A percentile compares a stretch with the other conserved stretches of the same genome.
Conservation (phyloP, 2,113 vertebrate genomes). For the Prunella himalayana region DNA sequence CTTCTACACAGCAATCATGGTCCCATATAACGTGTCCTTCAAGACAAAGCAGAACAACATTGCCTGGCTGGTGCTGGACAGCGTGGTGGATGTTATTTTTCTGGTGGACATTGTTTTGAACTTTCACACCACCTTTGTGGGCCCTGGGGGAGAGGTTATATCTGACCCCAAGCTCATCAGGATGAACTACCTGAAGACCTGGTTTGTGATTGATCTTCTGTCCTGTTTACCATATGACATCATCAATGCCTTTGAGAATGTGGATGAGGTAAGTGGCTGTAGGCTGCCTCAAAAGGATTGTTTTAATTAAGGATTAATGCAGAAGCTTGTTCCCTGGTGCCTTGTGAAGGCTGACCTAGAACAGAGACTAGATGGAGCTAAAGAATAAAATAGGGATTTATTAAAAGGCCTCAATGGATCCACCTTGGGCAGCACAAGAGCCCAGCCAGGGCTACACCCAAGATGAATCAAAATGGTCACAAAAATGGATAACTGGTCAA, state of each 20-base stretch:
- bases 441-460: neutral
- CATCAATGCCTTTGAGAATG: conserved; percentile 99
- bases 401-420: neutral
- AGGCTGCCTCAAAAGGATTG: neutral
- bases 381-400: neutral
- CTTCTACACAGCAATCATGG: conserved; percentile 98
- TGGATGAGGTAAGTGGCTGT: conserved; percentile 86
- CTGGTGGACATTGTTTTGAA: conserved; percentile 97
- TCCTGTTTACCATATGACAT: conserved; percentile 99
- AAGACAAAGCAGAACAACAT: conserved; percentile 98
- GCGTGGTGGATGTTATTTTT: conserved; percentile 97
- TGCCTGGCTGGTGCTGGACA: conserved; percentile 96
- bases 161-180: conserved; percentile 95
- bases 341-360: neutral
- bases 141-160: conserved; percentile 96
- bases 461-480: neutral
- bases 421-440: neutral
- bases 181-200: conserved; percentile 99
- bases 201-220: conserved; percentile 97
- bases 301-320: neutral
- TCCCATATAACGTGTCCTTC: conserved; percentile 96
- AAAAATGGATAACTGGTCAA: neutral
- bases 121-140: conserved; percentile 97
- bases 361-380: neutral
- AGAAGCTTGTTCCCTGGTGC: neutral